These are phyloP conservation scores for Leptothorax acervorum DNA, from an alignment of 2,888 invertebrate species.

Conservation along the genomic window DNA sequence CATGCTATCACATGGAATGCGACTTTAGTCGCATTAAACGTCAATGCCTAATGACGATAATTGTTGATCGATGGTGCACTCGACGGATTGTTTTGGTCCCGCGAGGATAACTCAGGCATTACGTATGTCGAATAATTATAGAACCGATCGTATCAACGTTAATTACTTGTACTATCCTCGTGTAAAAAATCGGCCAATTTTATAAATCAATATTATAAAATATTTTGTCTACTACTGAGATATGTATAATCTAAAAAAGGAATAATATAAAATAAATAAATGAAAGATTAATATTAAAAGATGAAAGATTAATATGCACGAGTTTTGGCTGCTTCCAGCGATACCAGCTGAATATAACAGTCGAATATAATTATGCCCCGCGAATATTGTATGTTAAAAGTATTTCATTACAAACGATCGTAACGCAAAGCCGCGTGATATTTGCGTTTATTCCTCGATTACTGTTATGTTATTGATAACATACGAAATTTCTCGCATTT, in stretches of 20 bases:
- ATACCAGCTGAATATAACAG: neutral
- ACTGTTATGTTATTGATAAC: constrained; percentile 29
- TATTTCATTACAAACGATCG: constrained; percentile 37
- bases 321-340: constrained; percentile 6
- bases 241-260: neutral
- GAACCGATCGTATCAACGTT: neutral
- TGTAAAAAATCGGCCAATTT: neutral
- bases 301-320: constrained; percentile 5
- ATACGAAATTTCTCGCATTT: constrained; percentile 41
- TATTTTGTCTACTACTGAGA: neutral
- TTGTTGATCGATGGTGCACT: constrained; percentile 67
- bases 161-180: neutral
- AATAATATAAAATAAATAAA: neutral
- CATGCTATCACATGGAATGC: constrained; percentile 72
- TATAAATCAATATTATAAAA: neutral
- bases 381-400: constrained; percentile 27
- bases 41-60: constrained; percentile 70
- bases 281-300: constrained; percentile 1
- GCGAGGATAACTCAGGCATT: neutral
- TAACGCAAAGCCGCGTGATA: constrained; percentile 25
- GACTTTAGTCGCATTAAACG: constrained; percentile 74
- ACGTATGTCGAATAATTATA: neutral
- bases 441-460: constrained; percentile 36
- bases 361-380: neutral
- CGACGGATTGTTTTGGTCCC: constrained; percentile 54